Evolutionary conservation across 2,113 vertebrate genomes (phyloP).

Genomic region (Lichenostomus cassidix): DNA sequence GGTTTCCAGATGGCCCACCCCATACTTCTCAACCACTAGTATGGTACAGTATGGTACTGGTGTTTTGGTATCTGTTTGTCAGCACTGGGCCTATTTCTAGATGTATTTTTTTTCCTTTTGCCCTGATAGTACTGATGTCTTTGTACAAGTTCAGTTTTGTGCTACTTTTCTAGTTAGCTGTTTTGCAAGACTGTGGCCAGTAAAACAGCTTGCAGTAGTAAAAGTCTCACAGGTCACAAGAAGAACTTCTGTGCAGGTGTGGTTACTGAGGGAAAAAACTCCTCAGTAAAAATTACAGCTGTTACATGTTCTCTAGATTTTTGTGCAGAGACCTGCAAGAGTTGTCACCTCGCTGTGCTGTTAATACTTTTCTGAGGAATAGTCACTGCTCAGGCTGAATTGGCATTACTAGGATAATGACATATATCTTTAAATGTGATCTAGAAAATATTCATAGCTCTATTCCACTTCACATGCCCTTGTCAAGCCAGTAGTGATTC

Average conservation of each 20-base stretch:
- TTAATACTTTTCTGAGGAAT: background rate
- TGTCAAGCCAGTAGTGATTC: background rate
- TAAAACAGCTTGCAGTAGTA: background rate
- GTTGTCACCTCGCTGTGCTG: background rate
- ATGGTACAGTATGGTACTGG: conserved; percentile 55
- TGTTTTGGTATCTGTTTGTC: conserved; percentile 39
- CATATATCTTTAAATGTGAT: background rate
- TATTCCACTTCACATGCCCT: background rate
- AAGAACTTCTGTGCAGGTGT: background rate
- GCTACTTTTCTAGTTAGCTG: background rate
- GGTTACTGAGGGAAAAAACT: background rate
- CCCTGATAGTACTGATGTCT: background rate
- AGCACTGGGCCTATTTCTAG: conserved; percentile 43
- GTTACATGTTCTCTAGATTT: background rate
- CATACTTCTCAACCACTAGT: conserved; percentile 57
- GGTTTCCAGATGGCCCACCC: conserved; percentile 50
- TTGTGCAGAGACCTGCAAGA: background rate
- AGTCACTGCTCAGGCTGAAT: background rate
- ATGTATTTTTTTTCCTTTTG: background rate
- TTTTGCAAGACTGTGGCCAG: background rate
- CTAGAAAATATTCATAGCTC: background rate
- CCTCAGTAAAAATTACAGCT: background rate
- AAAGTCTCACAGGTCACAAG: background rate
- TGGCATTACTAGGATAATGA: background rate
- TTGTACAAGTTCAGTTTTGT: background rate